These are phyloP conservation scores for Chouioia cunea DNA, from an alignment of 2,888 invertebrate genomes.

Conservation along the genomic window DNA sequence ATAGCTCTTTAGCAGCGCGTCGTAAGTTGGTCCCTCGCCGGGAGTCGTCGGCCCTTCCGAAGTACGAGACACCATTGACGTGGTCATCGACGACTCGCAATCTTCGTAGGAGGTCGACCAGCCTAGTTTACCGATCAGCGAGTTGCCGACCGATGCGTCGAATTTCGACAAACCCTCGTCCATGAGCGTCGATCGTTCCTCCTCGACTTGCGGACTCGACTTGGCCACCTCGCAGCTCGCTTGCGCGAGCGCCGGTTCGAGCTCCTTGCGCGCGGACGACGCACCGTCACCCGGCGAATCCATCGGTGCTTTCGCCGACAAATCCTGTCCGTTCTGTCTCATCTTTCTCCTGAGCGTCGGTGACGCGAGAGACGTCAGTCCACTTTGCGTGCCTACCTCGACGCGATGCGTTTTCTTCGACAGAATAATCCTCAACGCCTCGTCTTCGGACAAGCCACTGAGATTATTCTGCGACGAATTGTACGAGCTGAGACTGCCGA, in stretches of 20 bases:
- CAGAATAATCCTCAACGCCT: conserved; percentile 79
- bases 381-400: not conserved
- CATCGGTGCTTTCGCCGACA: not conserved
- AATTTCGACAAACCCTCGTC: not conserved
- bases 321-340: not conserved
- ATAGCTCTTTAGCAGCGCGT: conserved; percentile 74
- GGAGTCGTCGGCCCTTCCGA: conserved; percentile 66
- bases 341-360: not conserved
- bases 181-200: not conserved
- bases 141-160: conserved; percentile 72
- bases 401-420: conserved; percentile 62
- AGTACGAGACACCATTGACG: conserved; percentile 71
- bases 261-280: conserved; percentile 9
- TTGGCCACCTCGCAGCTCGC: not conserved
- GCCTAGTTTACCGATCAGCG: conserved; percentile 75
- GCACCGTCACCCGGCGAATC: conserved; percentile 4
- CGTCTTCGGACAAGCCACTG: conserved; percentile 75
- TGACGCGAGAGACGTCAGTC: not conserved
- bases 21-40: conserved; percentile 71
- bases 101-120: conserved; percentile 75
- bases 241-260: conserved; percentile 16
- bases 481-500: conserved; percentile 64
- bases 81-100: conserved; percentile 70
- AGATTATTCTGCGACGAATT: conserved; percentile 62
- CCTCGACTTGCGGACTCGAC: not conserved